Base-by-base conservation (phyloP, 2,888 invertebrate genomes). In the Siphlonurus alternatus region DNA sequence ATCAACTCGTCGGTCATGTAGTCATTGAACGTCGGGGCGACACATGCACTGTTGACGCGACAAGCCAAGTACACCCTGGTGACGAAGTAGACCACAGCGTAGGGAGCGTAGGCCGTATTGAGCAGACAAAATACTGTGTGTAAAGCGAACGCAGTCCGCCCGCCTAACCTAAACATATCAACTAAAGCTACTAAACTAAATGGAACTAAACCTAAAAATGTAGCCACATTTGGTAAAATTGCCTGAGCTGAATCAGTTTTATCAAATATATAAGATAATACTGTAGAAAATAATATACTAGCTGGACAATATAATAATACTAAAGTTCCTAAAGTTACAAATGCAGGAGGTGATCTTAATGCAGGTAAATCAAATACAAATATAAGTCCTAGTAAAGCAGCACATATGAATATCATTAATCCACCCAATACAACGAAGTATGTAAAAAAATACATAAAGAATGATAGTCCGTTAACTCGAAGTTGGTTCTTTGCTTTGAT, bases 241-340 rank as follows among this genome's bases (percentile, higher is more conserved):
- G 87, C 85, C 72, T 88, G 88, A 1, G 89, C 89, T 2, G 89
- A 88, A 72, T 91, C 91, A 78, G 85, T 84, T 72, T 87, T 88
- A 74, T 88, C 86, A 73, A 92, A 92, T 62, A 88, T 79, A 72
- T 89, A 91, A 25, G 89, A 88, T 51, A 88, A 77, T 68, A 86
- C 83, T 1, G 90, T 87, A 69, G 86, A 85, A 73, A 87, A 87
- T 67, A 91, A 76, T 61, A 90, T 84, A 67, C 86, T 86, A 22
- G 87, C 81, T 2, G 89, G 87, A 70, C 87, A 85, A 76, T 88
- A 89, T 5, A 89, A 76, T 59, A 86, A 73, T 10, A 88, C 77
- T 0, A 88, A 79, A 53, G 80, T 75, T n/a, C 83, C 81, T 18
- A 88, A 77, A 69, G 85, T 84, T 51, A 81, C 79, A 67, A 88